Conservation (phyloP, 1,140 invertebrate genomes). For the Trichoplusia ni region DNA sequence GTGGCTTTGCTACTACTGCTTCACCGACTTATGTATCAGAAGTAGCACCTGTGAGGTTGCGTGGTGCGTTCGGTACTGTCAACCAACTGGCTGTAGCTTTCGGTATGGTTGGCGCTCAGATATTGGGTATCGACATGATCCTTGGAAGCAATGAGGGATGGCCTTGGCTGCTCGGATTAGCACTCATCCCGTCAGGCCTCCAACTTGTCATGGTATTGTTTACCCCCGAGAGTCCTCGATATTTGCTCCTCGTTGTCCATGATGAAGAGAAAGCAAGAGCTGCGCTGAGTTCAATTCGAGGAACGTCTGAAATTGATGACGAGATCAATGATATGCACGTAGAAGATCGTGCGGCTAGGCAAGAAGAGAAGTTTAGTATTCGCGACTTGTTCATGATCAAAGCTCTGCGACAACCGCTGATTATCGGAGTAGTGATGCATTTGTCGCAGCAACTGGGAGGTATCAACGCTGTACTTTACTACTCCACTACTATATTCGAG, state of each 20-base stretch:
- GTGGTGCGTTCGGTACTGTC: conserved; percentile 93
- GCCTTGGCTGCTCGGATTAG: conserved; percentile 91
- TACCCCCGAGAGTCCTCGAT: conserved; percentile 92
- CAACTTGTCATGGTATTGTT: conserved; percentile 92
- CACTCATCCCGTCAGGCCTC: conserved; percentile 90
- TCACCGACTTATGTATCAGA: conserved; percentile 97
- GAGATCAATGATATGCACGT: conserved; percentile 95
- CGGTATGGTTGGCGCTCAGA: conserved; percentile 91
- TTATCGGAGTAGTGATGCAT: conserved; percentile 97
- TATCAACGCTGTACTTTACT: conserved; percentile 97
- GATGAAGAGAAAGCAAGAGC: conserved; percentile 92
- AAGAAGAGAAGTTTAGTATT: conserved; percentile 91
- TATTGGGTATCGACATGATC: conserved; percentile 92
- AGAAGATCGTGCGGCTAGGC: conserved; percentile 91
- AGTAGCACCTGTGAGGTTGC: conserved; percentile 92
- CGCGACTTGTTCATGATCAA: conserved; percentile 89
- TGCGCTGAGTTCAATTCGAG: conserved; percentile 67
- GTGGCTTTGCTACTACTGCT: conserved; percentile 92
- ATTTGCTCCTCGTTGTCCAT: conserved; percentile 91
- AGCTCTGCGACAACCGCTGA: conserved; percentile 89
- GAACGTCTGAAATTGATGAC: conserved; percentile 86
- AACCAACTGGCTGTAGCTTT: conserved; percentile 95
- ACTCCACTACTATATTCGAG: conserved; percentile 92
- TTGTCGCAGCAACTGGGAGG: conserved; percentile 97
- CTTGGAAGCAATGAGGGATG: conserved; percentile 92